A percentile compares a stretch with the other conserved stretches of the same genome.
Conservation (phyloP, 2,113 vertebrate genomes). For the Gambusia holbrooki region DNA sequence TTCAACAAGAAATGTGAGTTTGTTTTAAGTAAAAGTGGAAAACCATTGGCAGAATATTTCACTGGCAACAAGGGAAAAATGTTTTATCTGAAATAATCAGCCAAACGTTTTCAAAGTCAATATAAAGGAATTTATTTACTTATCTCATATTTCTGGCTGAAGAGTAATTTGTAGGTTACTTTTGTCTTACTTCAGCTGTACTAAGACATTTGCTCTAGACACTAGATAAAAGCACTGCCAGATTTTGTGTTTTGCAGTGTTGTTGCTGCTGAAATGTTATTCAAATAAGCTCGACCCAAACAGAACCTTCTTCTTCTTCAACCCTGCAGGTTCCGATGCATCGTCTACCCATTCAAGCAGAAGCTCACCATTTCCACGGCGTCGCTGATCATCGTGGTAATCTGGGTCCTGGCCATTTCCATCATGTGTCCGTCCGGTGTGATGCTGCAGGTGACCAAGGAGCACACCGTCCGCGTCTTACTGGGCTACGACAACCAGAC, state of each 20-base stretch:
- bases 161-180: neutral
- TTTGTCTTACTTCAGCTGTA: too few relatives aligned
- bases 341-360: constrained; percentile 90
- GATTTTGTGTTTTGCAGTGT: too few relatives aligned
- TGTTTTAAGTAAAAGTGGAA: too few relatives aligned
- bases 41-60: too few relatives aligned
- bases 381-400: constrained; percentile 78
- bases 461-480: constrained; percentile 82
- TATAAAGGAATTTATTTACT: too few relatives aligned
- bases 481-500: constrained; percentile 82
- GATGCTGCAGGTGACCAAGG: constrained; percentile 89
- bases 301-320: neutral
- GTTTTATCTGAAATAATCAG: too few relatives aligned
- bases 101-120: too few relatives aligned
- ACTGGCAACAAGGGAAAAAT: too few relatives aligned
- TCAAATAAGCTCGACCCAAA: neutral
- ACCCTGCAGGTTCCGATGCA: constrained; percentile 85
- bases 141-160: too few relatives aligned
- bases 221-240: too few relatives aligned
- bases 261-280: neutral
- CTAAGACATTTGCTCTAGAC: too few relatives aligned
- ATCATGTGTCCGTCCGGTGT: constrained; percentile 92
- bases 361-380: constrained; percentile 86
- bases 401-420: constrained; percentile 89
- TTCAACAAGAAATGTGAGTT: too few relatives aligned